Base-by-base conservation (phyloP, 1,140 invertebrate genomes). In the Lasioglossum baleicum region DNA sequence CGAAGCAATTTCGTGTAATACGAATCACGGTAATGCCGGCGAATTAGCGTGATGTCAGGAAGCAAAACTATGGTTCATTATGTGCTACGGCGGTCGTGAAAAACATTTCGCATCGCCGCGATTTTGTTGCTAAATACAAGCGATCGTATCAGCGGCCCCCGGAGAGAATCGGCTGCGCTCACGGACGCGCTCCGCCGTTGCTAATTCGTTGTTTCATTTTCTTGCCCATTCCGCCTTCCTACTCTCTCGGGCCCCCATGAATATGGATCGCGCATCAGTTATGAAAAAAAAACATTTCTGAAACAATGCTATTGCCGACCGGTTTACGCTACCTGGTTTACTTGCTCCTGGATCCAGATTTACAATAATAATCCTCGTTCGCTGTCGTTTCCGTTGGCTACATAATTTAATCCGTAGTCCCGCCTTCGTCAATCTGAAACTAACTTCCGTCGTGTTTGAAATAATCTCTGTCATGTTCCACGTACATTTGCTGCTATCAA, bases 11-110 rank as follows among this genome's bases (percentile, higher is more conserved):
- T 72, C 69, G 51, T 78, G 64, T 78, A 78, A 78, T 72, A 78
- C 71, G 71, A 78, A 78, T 72, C 75, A 64, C 58, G 58, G 75
- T 78, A 72, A 78, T 72, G 75, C 58, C 68, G 60, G 68, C 69
- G 75, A 78, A 78, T 78, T 78, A 78, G 75, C 68, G 44, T 64
- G 75, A 78, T 72, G 58, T 78, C 75, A 78, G 75, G 75, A 78
- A 78, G 75, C 51, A n/a, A 58, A 64, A 64, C 58, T 53, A 64
- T 64, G 48, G 31, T 78, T 78, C 75, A 64, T 78, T 72, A 78
- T 78, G 69, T 64, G 75, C 75, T 78, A 78, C 68, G 75, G 68
- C 60, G 40, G 26, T 78, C 75, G 68, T 78, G 75, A 78, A 78
- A 58, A 78, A 78, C 68, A 56, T 77, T 71, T 71, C 67, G 44